These are phyloP conservation scores for Nomada ferruginata DNA, from an alignment of 2,888 invertebrate species.

Conservation along the genomic window DNA sequence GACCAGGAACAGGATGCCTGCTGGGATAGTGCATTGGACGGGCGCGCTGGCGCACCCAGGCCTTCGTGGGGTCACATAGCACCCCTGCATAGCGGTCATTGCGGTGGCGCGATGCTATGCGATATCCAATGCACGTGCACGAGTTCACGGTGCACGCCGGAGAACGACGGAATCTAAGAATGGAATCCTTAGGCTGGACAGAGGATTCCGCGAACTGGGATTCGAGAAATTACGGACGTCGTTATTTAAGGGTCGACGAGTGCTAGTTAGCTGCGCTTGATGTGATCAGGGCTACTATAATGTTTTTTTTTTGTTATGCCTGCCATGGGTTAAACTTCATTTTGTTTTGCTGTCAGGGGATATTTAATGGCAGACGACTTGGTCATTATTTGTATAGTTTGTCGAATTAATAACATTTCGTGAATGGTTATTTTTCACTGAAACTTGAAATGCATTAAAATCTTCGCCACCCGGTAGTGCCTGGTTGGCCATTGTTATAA, in stretches of 20 bases:
- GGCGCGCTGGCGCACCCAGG: conserved; percentile 56
- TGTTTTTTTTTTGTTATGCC: too few species aligned
- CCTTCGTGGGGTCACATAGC: conserved; percentile 62
- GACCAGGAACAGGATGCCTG: conserved; percentile 5
- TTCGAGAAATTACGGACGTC: conserved; percentile 3
- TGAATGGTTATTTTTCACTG: too few species aligned
- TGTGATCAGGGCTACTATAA: too few species aligned
- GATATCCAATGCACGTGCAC: conserved; percentile 32
- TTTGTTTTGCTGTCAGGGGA: too few species aligned
- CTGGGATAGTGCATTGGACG: conserved; percentile 26
- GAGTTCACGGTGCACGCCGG: conserved; percentile 6
- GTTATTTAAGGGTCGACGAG: conserved; percentile 19
- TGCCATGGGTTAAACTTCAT: too few species aligned
- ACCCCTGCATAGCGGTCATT: conserved; percentile 75
- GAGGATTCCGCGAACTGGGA: conserved; percentile 26
- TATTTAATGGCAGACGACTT: too few species aligned
- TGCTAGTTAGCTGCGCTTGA: too few species aligned
- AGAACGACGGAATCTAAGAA: conserved; percentile 54
- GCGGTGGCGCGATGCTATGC: conserved; percentile 73
- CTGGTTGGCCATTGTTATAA: background rate
- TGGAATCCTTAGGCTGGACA: conserved; percentile 50
- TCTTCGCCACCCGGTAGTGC: too few species aligned
- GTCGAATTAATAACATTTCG: too few species aligned
- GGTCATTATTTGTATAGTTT: too few species aligned
- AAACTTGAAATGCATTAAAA: too few species aligned